phyloP scores from a whole-genome alignment of 92 coral and sea anemone species.

The Phenganax subtilis region DNA sequence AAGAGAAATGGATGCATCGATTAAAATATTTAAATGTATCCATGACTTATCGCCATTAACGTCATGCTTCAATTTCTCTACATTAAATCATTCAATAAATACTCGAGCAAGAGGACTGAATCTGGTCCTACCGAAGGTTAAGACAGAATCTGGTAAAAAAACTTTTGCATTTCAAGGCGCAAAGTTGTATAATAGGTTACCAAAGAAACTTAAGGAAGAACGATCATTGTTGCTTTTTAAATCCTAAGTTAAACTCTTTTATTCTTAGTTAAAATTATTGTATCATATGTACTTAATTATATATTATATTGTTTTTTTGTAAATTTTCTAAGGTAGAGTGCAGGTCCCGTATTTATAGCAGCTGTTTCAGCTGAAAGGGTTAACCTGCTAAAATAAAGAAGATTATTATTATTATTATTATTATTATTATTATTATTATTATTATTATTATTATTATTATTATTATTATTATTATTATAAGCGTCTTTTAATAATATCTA shows the following conservation, averaged over 20 bases:
- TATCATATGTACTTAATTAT: not conserved
- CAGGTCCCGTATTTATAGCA: not conserved
- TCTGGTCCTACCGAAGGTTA: slow-evolving; percentile 3
- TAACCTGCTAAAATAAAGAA: not conserved
- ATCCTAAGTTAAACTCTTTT: slow-evolving; percentile 10
- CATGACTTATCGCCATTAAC: not conserved
- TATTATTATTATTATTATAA: too few relatives aligned
- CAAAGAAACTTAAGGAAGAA: slow-evolving; percentile 1
- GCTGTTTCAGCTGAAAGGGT: not conserved
- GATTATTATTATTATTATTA: too few relatives aligned
- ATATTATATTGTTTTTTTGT: not conserved
- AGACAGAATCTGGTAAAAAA: slow-evolving; percentile 11
- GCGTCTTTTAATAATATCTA: too few relatives aligned
- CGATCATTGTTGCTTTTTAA: slow-evolving; percentile 17
- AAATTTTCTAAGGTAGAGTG: not conserved
- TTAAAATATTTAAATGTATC: not conserved
- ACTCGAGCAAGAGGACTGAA: not conserved
- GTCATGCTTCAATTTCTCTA: not conserved
- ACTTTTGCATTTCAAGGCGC: slow-evolving; percentile 10
- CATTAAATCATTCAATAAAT: not conserved
- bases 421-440: too few relatives aligned
- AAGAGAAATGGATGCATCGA: not conserved
- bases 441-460: too few relatives aligned
- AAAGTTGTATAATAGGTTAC: slow-evolving; percentile 11
- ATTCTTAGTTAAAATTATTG: not conserved